Evolutionary conservation across 2,113 vertebrate species (phyloP).

Genomic region (Chloroceryle aenea): DNA sequence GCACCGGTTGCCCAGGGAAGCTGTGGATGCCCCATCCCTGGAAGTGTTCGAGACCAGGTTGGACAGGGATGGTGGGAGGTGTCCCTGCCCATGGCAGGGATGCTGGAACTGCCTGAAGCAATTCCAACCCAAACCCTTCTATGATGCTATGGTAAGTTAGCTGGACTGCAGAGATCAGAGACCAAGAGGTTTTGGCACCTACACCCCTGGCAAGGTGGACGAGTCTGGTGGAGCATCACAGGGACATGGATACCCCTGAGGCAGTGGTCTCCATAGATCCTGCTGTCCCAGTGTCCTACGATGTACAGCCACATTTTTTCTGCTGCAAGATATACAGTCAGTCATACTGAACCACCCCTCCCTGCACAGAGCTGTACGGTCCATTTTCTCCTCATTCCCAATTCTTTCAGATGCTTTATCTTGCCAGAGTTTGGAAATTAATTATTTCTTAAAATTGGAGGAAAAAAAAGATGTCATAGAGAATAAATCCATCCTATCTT

Average conservation of each 20-base stretch:
- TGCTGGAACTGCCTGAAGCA: no score
- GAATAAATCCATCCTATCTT: not conserved
- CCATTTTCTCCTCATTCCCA: not conserved
- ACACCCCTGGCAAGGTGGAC: not conserved
- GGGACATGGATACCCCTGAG: not conserved
- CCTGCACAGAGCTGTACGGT: not conserved
- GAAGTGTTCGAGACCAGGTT: no score
- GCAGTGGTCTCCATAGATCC: not conserved
- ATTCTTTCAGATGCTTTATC: not conserved
- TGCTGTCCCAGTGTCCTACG: rapidly evolving
- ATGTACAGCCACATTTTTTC: not conserved
- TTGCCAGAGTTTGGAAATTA: not conserved
- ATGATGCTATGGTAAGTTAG: no score
- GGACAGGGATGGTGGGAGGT: no score
- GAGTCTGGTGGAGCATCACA: rapidly evolving
- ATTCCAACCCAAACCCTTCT: no score
- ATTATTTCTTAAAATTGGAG: not conserved
- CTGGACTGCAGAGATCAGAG: not conserved
- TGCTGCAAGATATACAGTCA: not conserved
- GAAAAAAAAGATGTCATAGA: not conserved
- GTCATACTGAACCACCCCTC: not conserved
- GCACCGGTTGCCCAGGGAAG: no score
- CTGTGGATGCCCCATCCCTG: no score
- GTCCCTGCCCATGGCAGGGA: no score
- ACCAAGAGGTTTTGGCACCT: not conserved